Base-by-base conservation (phyloP, 1,140 invertebrate genomes). In the Leucophenga varia region DNA sequence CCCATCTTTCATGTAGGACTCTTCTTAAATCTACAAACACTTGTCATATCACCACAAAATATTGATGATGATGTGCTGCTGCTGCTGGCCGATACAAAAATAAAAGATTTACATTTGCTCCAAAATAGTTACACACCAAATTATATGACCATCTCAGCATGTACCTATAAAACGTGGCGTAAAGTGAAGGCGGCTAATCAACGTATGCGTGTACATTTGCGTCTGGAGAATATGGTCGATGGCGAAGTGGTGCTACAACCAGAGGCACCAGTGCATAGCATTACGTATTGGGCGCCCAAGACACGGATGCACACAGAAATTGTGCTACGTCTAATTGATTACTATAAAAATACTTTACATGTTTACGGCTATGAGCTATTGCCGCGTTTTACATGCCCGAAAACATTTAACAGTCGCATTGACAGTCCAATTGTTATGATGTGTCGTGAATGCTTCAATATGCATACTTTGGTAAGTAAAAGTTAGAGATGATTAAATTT, bases 1-100 rank as follows among this genome's bases (percentile, higher is more conserved):
- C 83, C 85, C n/a, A 75, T 93, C 3, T 76, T 91, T 45, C 89
- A 92, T 70, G 80, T 86, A 20, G 88, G 86, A 2, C 80, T 88
- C 16, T 93, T 93, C 67, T 57, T 89, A 14, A 89, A 90, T 72
- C 77, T 89, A 51, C 59, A 87, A 79, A 81, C 81, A 38, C 72
- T 93, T 28, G 80, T 84, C 2, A 83, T 92, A 14, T 89, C 88
- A 61, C 88, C 91, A 0, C 89, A 92, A 75, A 91, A 91, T 74
- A 73, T 93, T 12, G 83, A 86, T 38, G 85, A 89, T 49, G 89
- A 93, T 67, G 77, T 90, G 1, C 60, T 93, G 6, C 79, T 86
- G 45, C 61, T 90, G 18, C 59, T 90, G 25, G 80, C 83, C n/a
- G 79, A 84, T 43, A 86, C 83, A 1, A 80, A 79, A 54, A 65